A percentile compares a stretch with the other conserved stretches of the same genome.
phyloP scores from a whole-genome alignment of 2,888 invertebrate species.

The Sipha maydis region DNA sequence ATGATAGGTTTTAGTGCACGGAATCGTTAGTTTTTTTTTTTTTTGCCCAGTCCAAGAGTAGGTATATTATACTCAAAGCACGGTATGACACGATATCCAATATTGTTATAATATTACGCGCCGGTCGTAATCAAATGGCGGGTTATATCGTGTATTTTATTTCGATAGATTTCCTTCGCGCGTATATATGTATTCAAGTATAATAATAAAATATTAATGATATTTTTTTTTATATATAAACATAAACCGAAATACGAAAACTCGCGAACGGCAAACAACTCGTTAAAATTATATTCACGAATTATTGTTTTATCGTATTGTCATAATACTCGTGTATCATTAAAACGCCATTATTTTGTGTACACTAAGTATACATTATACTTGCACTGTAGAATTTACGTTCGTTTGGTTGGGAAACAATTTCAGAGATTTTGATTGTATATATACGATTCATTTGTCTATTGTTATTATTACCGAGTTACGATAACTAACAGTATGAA shows the following conservation, averaged over 20 bases:
- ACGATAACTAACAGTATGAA: background rate
- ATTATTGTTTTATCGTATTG: background rate
- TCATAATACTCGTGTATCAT: background rate
- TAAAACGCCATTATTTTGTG: constrained; percentile 23
- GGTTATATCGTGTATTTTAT: constrained; percentile 56
- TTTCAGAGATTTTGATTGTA: background rate
- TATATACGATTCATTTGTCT: background rate
- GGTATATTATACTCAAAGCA: constrained; percentile 26
- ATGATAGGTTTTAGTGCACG: constrained; percentile 60
- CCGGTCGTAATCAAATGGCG: constrained; percentile 47
- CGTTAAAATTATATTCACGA: constrained; percentile 34
- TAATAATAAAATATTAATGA: background rate
- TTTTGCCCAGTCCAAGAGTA: constrained; percentile 20
- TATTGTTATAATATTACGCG: constrained; percentile 41
- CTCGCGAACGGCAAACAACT: constrained; percentile 35
- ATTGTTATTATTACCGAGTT: background rate
- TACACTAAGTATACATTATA: background rate
- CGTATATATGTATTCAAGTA: background rate
- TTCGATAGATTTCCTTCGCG: constrained; percentile 39
- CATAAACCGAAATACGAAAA: background rate
- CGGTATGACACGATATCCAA: constrained; percentile 57
- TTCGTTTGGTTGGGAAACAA: background rate
- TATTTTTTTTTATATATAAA: background rate
- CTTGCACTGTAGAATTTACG: background rate
- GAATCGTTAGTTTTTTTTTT: constrained; percentile 44